Evolutionary conservation across 2,888 invertebrate genomes (phyloP).

Genomic region (Dione vanillae): DNA sequence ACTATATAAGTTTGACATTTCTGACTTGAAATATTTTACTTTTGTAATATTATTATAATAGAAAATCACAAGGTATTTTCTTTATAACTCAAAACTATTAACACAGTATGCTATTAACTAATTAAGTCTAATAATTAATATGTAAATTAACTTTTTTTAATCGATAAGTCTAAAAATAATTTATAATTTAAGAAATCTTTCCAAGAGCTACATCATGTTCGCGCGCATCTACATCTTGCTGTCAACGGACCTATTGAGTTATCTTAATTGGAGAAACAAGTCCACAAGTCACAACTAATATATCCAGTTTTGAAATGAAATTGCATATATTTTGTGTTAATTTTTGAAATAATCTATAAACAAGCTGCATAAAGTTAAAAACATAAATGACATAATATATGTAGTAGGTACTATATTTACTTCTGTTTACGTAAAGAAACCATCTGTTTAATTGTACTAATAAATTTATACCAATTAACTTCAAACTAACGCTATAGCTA

Average conservation of each 20-base stretch:
- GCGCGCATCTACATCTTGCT: constrained; percentile 62
- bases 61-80: too few relatives aligned
- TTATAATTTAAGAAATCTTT: constrained; percentile 56
- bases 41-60: too few relatives aligned
- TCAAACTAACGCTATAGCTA: background rate
- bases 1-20: too few relatives aligned
- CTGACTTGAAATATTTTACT: too few relatives aligned
- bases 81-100: too few relatives aligned
- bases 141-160: too few relatives aligned
- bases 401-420: too few relatives aligned
- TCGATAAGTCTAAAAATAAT: constrained; percentile 35
- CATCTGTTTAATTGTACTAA: background rate
- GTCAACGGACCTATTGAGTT: constrained; percentile 65
- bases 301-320: constrained; percentile 38
- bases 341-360: too few relatives aligned
- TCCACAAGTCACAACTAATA: constrained; percentile 56
- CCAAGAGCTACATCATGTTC: constrained; percentile 56
- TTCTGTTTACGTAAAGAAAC: background rate
- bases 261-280: constrained; percentile 64
- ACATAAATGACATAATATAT: too few relatives aligned
- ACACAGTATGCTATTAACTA: too few relatives aligned
- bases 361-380: background rate
- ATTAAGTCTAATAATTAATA: too few relatives aligned
- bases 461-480: background rate
- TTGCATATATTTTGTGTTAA: background rate